These are phyloP conservation scores for Decapterus maruadsi DNA, from an alignment of 2,797 vertebrate genomes.

Conservation along the genomic window DNA sequence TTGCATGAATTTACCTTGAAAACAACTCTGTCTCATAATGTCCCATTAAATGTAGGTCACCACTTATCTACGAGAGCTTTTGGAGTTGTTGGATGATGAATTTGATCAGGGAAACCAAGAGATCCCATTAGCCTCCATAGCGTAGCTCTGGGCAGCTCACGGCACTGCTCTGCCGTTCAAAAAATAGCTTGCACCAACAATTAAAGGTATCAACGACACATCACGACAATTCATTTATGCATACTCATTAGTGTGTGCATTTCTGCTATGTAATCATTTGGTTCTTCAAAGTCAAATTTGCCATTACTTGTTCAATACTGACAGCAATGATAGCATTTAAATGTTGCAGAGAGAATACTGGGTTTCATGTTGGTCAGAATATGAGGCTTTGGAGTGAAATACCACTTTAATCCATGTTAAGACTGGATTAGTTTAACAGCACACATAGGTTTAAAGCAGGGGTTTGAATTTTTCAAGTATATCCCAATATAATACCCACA, in stretches of 20 bases:
- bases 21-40: too few species aligned
- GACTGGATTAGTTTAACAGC: background rate
- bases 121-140: too few species aligned
- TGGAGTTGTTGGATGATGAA: too few species aligned
- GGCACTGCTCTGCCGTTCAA: too few species aligned
- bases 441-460: background rate
- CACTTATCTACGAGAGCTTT: too few species aligned
- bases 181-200: too few species aligned
- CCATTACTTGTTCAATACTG: background rate
- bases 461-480: background rate
- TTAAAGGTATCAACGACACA: too few species aligned
- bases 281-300: background rate
- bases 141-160: too few species aligned
- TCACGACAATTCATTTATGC: background rate
- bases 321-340: background rate
- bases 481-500: background rate
- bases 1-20: too few species aligned
- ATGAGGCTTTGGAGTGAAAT: background rate
- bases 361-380: background rate
- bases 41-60: too few species aligned
- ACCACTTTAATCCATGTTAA: background rate
- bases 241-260: background rate
- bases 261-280: background rate
- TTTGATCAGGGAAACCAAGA: too few species aligned
- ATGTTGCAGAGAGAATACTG: background rate